phyloP scores from a whole-genome alignment of 2,888 invertebrate species.

The Cosmorhoe ocellata region DNA sequence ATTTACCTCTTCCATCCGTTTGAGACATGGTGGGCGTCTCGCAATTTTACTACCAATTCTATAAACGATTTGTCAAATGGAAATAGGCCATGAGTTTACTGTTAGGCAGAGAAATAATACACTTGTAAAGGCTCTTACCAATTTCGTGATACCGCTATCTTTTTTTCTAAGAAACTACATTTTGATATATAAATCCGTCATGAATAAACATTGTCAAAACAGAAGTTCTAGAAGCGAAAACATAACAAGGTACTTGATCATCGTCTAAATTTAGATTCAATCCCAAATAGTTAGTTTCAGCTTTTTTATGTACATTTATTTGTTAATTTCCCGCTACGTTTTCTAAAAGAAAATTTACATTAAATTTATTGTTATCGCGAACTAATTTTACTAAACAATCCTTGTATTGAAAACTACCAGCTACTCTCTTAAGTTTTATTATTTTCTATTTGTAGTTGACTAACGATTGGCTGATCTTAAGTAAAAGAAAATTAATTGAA shows the following conservation, averaged over 20 bases:
- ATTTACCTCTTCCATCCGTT: slow-evolving; percentile 3
- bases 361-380: no score
- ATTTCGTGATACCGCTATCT: not conserved
- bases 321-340: no score
- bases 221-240: no score
- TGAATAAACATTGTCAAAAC: no score
- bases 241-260: no score
- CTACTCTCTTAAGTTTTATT: not conserved
- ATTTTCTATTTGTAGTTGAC: not conserved
- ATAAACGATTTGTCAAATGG: slow-evolving; percentile 15
- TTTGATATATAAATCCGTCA: no score
- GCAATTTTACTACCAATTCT: slow-evolving; percentile 8
- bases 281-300: no score
- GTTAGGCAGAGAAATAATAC: not conserved
- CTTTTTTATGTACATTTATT: no score
- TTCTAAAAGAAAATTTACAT: no score
- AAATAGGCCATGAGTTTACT: slow-evolving; percentile 5
- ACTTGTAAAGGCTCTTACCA: not conserved
- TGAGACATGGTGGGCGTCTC: not conserved
- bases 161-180: not conserved
- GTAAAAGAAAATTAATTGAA: slow-evolving; percentile 13
- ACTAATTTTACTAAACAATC: no score
- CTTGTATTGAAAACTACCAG: not conserved
- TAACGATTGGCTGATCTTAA: slow-evolving; percentile 6
- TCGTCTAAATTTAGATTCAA: no score